Evolutionary conservation across 1,140 invertebrate species (phyloP), one percentile per base, ranked within the genome.

Genomic region (Carposina sasakii): DNA sequence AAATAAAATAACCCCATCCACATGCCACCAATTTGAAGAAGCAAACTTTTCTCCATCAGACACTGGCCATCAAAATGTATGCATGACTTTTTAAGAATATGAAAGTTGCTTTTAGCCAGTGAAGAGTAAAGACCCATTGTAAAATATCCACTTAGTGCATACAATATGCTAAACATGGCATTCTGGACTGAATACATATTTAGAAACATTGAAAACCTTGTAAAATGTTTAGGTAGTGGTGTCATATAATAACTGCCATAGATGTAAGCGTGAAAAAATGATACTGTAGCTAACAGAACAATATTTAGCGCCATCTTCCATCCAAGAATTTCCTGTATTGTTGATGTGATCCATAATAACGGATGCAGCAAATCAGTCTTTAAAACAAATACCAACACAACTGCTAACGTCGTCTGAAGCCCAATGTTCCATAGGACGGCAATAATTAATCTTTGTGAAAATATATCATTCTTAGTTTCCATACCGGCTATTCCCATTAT

Each of bases 1-100:
- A 91, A 92, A 59, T 90, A 90, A 59, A 90, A 91, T 43, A 91
- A 76, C 34, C 91, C 91, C 48, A 88, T 90, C 86, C 89, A 91
- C 30, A 91, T 81, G 15, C 92, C 92, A 44, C 88, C 88, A 51
- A 90, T 76, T 9, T 91, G 76, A 13, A 93, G 57, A 60, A 91
- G 92, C 21, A 86, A 57, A 52, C 75, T 82, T 48, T 71, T 68
- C 51, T 86, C 85, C 19, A 76, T 58, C 5, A 86, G 57, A 51
- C 81, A 85, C 28, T 77, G 72, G 0, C 73, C 71, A 54, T 75
- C 67, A 65, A 64, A 76, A 22, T 63, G 58, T 20, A 66, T 60
- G 66, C 83, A 85, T 46, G 55, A 65, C 48, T 84, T 85, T 57
- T 73, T 85, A 16, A 89, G 61, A 9, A 76, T 81, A 54, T 77